Conservation (phyloP, 2,113 vertebrate species). For the Scomber japonicus region DNA sequence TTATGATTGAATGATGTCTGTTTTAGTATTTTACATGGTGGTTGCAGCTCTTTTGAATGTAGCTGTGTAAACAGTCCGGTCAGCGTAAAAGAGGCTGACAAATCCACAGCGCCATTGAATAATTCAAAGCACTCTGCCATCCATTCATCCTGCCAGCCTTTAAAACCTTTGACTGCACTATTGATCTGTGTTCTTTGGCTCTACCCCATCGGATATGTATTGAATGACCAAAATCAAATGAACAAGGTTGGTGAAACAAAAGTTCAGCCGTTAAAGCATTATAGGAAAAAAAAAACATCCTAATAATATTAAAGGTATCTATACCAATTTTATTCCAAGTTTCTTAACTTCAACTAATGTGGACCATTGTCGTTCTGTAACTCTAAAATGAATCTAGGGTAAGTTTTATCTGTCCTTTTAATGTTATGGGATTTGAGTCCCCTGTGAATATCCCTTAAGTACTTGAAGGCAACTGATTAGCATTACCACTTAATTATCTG, state of each 20-base stretch:
- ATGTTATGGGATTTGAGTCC: constrained; percentile 60
- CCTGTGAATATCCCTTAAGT: constrained; percentile 60
- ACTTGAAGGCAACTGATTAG: constrained; percentile 64
- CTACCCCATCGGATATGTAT: constrained; percentile 51
- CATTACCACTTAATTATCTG: constrained; percentile 65
- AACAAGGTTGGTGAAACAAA: constrained; percentile 39
- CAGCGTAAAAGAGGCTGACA: constrained; percentile 59
- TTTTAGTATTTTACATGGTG: constrained; percentile 53
- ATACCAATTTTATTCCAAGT: background rate
- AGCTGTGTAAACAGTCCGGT: constrained; percentile 67
- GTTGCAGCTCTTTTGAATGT: constrained; percentile 37
- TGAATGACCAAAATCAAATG: constrained; percentile 70
- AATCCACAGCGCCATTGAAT: constrained; percentile 73
- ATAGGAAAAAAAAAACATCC: background rate
- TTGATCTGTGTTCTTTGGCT: constrained; percentile 79
- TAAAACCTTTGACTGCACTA: constrained; percentile 77
- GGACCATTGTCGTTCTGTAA: constrained; percentile 37
- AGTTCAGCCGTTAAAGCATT: constrained; percentile 32
- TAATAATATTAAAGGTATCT: background rate
- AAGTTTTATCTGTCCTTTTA: constrained; percentile 50
- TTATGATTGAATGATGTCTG: constrained; percentile 16
- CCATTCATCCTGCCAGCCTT: constrained; percentile 79
- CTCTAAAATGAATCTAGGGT: constrained; percentile 55
- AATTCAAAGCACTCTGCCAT: constrained; percentile 74
- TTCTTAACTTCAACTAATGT: constrained; percentile 32